Conservation (phyloP, 2,888 invertebrate genomes). For the Dexiosoma caninum region DNA sequence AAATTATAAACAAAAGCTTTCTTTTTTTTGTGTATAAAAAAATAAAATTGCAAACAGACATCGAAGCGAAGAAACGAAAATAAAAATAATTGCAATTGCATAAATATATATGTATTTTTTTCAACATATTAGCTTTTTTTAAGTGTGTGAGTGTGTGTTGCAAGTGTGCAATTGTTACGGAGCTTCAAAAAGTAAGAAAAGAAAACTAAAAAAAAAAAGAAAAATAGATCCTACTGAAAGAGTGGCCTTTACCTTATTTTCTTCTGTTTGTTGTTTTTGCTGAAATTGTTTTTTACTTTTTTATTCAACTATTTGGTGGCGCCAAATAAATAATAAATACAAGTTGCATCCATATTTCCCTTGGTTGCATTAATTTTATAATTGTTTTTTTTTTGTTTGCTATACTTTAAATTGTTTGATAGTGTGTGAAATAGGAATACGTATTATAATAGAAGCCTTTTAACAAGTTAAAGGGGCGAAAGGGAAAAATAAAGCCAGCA, state of each 20-base stretch:
- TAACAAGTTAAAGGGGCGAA: neutral
- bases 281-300: conserved; percentile 6
- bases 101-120: conserved; percentile 38
- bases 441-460: neutral
- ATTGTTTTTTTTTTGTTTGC: conserved; percentile 20
- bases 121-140: neutral
- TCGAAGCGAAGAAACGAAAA: conserved; percentile 40
- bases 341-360: neutral
- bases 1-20: conserved; percentile 44
- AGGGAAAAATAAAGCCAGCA: conserved; percentile 60
- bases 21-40: neutral
- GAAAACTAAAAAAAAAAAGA: neutral
- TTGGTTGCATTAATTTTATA: conserved; percentile 13
- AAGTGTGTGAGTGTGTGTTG: conserved; percentile 21
- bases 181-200: conserved; percentile 1
- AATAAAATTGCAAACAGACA: conserved; percentile 16
- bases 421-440: neutral
- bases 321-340: conserved; percentile 54
- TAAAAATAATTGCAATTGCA: conserved; percentile 50
- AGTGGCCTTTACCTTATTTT: conserved; percentile 61
- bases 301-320: conserved; percentile 25
- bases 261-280: conserved; percentile 29
- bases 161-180: conserved; percentile 29
- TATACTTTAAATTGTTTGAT: conserved; percentile 13
- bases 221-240: conserved; percentile 28